Evolutionary conservation across 2,888 invertebrate species (phyloP), one percentile per base, ranked within the genome.

Genomic region (Rotaria macrura): DNA sequence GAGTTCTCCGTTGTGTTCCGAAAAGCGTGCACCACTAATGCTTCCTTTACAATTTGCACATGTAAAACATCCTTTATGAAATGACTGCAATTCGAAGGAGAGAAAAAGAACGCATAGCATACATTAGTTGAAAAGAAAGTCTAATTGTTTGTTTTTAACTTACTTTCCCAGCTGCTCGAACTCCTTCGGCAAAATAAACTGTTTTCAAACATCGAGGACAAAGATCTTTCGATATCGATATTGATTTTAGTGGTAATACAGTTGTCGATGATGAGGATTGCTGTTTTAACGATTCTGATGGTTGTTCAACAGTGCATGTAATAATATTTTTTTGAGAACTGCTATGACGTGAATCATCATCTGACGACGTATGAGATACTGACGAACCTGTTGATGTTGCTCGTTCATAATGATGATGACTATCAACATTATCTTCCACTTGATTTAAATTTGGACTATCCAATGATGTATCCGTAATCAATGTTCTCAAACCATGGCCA

Each of bases 131-230:
- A 72, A 72, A 12, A 23, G 25, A 38, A 6, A 20, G 14, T 12
- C 47, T n/a, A 17, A 65, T 65, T 2, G 2, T 3, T 43, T 40
- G 1, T 4, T 5, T 25, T 23, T 43, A 14, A 25, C 7, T 6
- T 43, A 79, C 74, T 79, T 25, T 43, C 3, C 74, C 74, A 47
- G 86, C 86, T 47, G 86, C 86, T 79, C 74, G 49, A 3, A 84
- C 74, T 84, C 84, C 86, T 74, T 86, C 86, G 9, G 86, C 86
- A 49, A 40, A 84, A 74, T 86, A 86, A 34, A 86, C 86, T 3
- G 47, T 74, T 84, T 86, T 86, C 20, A 54, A 74, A 52, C 86
- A 86, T 79, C 84, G 84, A 47, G 84, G 72, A 38, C 86, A 86
- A 43, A 38, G 25, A 25, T 38, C 43, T n/a, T 17, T 23, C 34